These are phyloP conservation scores for Anaspis maculata DNA, from an alignment of 2,888 invertebrate genomes.

Conservation along the genomic window DNA sequence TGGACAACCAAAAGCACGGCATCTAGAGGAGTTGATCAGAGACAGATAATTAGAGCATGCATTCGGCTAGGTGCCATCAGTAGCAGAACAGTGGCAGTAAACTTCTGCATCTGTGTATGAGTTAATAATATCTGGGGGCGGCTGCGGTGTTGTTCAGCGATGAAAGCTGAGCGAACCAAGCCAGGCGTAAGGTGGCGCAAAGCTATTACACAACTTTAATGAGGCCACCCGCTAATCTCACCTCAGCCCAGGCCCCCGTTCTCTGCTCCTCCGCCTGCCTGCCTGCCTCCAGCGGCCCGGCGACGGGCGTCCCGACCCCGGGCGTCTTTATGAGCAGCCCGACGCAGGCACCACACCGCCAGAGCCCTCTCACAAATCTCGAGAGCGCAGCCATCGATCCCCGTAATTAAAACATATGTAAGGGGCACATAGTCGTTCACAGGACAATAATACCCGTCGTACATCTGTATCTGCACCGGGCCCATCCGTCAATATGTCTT, in stretches of 20 bases:
- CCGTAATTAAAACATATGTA: conserved; percentile 43
- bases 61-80: too few relatives aligned
- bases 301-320: conserved; percentile 32
- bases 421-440: conserved; percentile 28
- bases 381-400: conserved; percentile 37
- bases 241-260: conserved; percentile 23
- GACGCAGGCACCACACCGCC: too few relatives aligned
- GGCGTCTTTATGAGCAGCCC: conserved; percentile 27
- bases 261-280: conserved; percentile 24
- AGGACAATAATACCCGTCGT: conserved; percentile 28
- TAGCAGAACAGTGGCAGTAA: too few relatives aligned
- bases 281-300: too few relatives aligned
- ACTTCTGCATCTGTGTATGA: too few relatives aligned
- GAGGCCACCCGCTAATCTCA: conserved; percentile 38
- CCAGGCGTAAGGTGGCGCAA: conserved; percentile 37
- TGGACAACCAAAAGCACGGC: too few relatives aligned
- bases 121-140: conserved; percentile 22
- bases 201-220: conserved; percentile 43
- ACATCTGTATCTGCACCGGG: conserved; percentile 21
- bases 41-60: too few relatives aligned
- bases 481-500: conserved; percentile 8
- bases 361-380: conserved; percentile 40
- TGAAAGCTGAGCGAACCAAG: conserved; percentile 31
- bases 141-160: conserved; percentile 29
- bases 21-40: too few relatives aligned